These are phyloP conservation scores for Pyrgilauda ruficollis DNA, from an alignment of 2,113 vertebrate species.

Conservation along the genomic window DNA sequence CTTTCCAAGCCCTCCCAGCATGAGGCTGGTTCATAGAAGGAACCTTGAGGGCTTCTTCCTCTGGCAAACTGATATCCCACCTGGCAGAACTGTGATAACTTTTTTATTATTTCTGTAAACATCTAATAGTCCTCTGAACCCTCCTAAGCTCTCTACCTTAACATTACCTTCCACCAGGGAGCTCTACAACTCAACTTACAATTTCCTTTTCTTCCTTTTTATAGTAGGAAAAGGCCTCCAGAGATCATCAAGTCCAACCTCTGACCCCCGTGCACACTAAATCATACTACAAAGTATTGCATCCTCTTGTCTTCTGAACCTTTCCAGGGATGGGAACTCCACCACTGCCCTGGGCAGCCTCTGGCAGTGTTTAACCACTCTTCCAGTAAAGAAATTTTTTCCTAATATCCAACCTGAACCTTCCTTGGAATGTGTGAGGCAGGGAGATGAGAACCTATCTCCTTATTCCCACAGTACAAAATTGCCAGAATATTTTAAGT, in stretches of 20 bases:
- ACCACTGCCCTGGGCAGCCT: not conserved
- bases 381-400: not conserved
- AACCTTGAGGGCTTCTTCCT: not conserved
- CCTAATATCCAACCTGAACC: not conserved
- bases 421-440: not conserved
- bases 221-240: not conserved
- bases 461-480: not conserved
- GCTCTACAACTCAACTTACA: not conserved
- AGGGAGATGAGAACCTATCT: not conserved
- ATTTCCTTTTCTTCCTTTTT: not conserved
- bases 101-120: conserved; percentile 6
- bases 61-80: not conserved
- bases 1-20: not conserved
- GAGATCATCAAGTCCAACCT: not conserved
- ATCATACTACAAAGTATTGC: not conserved
- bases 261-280: not conserved
- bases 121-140: not conserved
- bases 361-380: not conserved
- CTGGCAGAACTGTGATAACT: not conserved
- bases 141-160: not conserved
- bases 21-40: accelerated
- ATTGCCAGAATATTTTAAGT: not conserved
- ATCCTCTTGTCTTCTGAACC: not conserved
- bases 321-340: not conserved
- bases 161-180: not conserved